Base-by-base conservation (phyloP, 2,888 invertebrate genomes). In the Drosophila conformis region DNA sequence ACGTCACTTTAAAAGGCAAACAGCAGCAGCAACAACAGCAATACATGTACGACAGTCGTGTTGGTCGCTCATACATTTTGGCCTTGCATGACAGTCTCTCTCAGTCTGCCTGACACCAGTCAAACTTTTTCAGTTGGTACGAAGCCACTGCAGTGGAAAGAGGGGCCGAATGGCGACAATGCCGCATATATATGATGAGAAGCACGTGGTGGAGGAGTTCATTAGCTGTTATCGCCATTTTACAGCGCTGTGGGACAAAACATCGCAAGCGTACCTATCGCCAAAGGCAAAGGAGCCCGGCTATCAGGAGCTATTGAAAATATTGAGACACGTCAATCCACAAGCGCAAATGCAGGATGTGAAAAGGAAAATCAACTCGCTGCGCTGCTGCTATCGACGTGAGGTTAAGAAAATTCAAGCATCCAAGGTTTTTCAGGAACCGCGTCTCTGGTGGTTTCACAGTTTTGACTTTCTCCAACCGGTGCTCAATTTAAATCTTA, bases 361-460 rank as follows among this genome's bases (percentile, higher is more conserved):
- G 0, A 85, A 85, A 33, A 81, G 88, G 15, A 85, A 85, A 42
- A 85, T 85, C n/a, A 85, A 85, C 25, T 85, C 84, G 2, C 29
- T 85, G 15, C 75, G 84, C 7, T 88, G 86, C 56, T 88, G 86
- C 53, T 85, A 85, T 51, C 68, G 88, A 0, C 71, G 84, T 11
- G 88, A 88, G 11, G 51, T 86, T 25, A 80, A 83, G 18, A 88
- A 88, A 35, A 67, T 88, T 0, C 73, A 77, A 2, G 42, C 57
- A 8, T 76, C 83, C 0, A 61, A 57, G 4, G 58, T 29, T 10
- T 59, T 67, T 27, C 85, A 88, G 10, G 63, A 77, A 56, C 83
- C 84, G 21, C 88, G 84, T 15, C 68, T 85, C 2, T 85, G 84
- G 84, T 85, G 88, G 88, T 85, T 75, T 29, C 83, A 75, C 21